Conservation (phyloP, 1,140 invertebrate species). For the Phymastichus coffea region DNA sequence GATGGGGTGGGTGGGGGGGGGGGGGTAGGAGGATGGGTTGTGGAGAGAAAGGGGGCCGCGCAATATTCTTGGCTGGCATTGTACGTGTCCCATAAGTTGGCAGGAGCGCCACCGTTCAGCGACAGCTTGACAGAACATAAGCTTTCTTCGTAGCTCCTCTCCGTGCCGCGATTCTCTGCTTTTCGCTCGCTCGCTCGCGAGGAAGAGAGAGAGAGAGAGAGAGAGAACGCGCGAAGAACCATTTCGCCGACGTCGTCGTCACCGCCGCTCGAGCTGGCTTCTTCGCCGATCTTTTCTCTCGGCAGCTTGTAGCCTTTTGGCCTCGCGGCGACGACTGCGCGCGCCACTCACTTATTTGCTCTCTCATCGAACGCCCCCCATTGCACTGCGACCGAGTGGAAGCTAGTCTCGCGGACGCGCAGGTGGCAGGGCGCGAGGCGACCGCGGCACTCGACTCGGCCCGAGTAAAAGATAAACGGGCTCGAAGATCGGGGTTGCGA, state of each 20-base stretch:
- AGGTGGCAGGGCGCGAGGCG: neutral
- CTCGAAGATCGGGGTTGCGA: neutral
- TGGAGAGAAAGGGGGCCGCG: slow-evolving; percentile 21
- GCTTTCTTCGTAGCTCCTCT: slow-evolving; percentile 37
- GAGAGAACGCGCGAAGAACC: slow-evolving; percentile 6
- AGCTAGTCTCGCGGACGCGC: slow-evolving; percentile 1
- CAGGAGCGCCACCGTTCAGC: slow-evolving; percentile 49
- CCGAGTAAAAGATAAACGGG: neutral
- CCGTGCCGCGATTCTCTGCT: slow-evolving; percentile 3
- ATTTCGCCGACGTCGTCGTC: slow-evolving; percentile 13
- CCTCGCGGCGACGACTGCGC: too few species aligned
- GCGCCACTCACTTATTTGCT: neutral
- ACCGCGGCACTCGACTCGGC: too few species aligned
- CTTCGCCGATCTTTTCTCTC: slow-evolving; percentile 16
- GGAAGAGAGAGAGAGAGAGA: too few species aligned
- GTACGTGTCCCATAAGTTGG: slow-evolving; percentile 54
- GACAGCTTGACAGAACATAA: slow-evolving; percentile 56
- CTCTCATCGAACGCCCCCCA: too few species aligned
- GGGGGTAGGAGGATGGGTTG: slow-evolving; percentile 17
- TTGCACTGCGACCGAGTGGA: too few species aligned
- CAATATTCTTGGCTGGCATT: slow-evolving; percentile 53
- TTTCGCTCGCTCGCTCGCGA: neutral
- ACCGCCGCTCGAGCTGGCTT: too few species aligned
- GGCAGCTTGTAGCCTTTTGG: slow-evolving; percentile 1
- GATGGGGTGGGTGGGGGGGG: neutral